Evolutionary conservation across 2,113 vertebrate genomes (phyloP), one percentile per base, ranked within the genome.

Genomic region (Lanius collurio): DNA sequence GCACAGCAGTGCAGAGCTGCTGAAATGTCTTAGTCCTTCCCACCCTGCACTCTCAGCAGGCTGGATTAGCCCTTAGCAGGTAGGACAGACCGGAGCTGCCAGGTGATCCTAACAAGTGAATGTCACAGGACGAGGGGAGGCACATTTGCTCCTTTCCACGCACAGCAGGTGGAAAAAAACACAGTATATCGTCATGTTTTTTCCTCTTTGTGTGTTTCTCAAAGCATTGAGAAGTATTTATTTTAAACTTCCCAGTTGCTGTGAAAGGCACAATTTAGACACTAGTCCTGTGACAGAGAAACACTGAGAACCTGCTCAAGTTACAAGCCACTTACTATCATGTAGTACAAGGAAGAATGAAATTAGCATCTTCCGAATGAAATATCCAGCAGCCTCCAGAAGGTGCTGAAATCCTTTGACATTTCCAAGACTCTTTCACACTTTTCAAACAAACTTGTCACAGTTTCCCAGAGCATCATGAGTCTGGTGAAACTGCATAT

Each of bases 331-430:
- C 53, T 86, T 68, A 69, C 87, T 87, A 65, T 42, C 60, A 3
- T 6, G 3, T 87, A 85, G 87, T 44, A 63, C 33, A 42, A 55
- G 76, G 71, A 62, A 75, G 87, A 88, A 44, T 62, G 78, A 93
- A 95, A 92, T 49, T 50, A 89, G 70, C 91, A 90, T 94, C 92
- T 81, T 77, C 79, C 26, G 5, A 90, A 85, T 50, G 85, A 86
- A 93, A 90, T 75, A 96, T 89, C 93, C 93, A 81, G 86, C 93
- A 97, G 89, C 88, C 94, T 94, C 94, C 95, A 97, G 87, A 96
- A 96, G 95, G 96, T 97, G 96, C 73, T 95, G 96, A 97, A 96
- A 96, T 93, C 87, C 94, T 89, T 94, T 97, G 96, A 94, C 96
- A 96, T 97, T 92, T 97, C 95, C 95, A 95, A 97, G 93, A 9